These are phyloP conservation scores for Pogona vitticeps DNA, from an alignment of 2,113 vertebrate species.

Conservation along the genomic window DNA sequence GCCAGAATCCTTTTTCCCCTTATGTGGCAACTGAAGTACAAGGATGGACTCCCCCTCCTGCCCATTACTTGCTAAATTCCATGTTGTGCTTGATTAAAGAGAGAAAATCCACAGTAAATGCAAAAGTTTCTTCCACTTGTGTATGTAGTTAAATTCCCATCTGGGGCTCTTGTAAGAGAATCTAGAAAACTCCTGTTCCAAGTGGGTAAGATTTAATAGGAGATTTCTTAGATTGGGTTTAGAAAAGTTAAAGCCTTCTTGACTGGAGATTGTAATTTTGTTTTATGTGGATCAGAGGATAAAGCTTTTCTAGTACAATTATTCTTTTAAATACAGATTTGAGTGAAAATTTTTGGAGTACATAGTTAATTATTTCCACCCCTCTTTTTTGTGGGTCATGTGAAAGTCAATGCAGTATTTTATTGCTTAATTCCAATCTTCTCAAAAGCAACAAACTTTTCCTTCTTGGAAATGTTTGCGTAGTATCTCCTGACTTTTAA, in stretches of 20 bases:
- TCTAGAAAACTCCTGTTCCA: slow-evolving; percentile 39
- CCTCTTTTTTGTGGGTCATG: neutral
- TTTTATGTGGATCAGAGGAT: slow-evolving; percentile 47
- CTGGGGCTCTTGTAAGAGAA: slow-evolving; percentile 29
- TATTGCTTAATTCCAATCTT: neutral
- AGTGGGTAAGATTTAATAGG: slow-evolving; percentile 44
- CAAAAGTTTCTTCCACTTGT: slow-evolving; percentile 34
- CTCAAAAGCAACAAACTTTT: too few relatives aligned
- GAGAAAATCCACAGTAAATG: slow-evolving; percentile 57
- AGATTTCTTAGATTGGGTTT: slow-evolving; percentile 64
- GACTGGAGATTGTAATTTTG: slow-evolving; percentile 54
- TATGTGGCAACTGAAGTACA: neutral
- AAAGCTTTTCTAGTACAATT: slow-evolving; percentile 47
- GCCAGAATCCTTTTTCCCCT: slow-evolving; percentile 50
- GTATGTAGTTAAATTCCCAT: slow-evolving; percentile 32
- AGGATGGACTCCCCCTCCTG: slow-evolving; percentile 26
- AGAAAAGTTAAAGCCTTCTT: slow-evolving; percentile 43
- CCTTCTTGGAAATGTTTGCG: neutral
- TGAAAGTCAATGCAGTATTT: neutral
- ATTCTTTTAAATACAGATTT: slow-evolving; percentile 41
- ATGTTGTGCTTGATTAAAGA: slow-evolving; percentile 57
- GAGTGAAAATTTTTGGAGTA: neutral
- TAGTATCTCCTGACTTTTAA: neutral
- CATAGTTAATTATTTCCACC: neutral
- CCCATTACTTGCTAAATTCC: slow-evolving; percentile 51